Evolutionary conservation across 2,113 vertebrate species (phyloP).

Genomic region (Thamnaconus septentrionalis): DNA sequence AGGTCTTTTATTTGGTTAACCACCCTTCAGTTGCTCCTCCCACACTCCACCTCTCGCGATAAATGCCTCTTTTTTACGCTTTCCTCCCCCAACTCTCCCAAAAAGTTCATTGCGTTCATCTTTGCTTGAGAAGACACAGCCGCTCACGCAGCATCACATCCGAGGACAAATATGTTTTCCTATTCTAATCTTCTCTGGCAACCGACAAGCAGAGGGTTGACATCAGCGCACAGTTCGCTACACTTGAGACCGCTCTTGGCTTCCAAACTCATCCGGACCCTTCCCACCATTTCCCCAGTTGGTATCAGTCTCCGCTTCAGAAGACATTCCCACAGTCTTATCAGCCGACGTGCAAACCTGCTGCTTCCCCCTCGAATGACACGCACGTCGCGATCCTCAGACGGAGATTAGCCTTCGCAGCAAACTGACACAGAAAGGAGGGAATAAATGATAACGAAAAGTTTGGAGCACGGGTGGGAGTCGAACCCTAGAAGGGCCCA

Average conservation of each 20-base stretch:
- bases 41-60: constrained; percentile 12
- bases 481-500: constrained; percentile 45
- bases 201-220: constrained; percentile 21
- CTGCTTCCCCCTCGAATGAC: constrained; percentile 6
- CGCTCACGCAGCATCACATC: constrained; percentile 9
- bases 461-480: constrained; percentile 28
- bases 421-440: constrained; percentile 15
- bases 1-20: constrained; percentile 13
- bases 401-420: constrained; percentile 27
- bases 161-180: constrained; percentile 32
- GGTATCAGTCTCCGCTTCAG: constrained; percentile 40
- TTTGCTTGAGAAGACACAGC: constrained; percentile 38
- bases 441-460: constrained; percentile 31
- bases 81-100: too few relatives aligned
- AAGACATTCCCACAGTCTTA: constrained; percentile 38
- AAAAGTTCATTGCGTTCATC: constrained; percentile 14
- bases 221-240: constrained; percentile 17
- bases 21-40: constrained; percentile 9
- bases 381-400: constrained; percentile 2
- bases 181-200: constrained; percentile 17
- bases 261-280: constrained; percentile 10
- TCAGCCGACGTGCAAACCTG: constrained; percentile 17
- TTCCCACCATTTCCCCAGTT: constrained; percentile 38
- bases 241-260: constrained; percentile 25
- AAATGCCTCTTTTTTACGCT: constrained; percentile 3